Percentiles rank a stretch among this genome's conserved stretches.
These are phyloP conservation scores for Sapajus apella DNA, from an alignment of 2,113 vertebrate genomes.

Conservation along the genomic window DNA sequence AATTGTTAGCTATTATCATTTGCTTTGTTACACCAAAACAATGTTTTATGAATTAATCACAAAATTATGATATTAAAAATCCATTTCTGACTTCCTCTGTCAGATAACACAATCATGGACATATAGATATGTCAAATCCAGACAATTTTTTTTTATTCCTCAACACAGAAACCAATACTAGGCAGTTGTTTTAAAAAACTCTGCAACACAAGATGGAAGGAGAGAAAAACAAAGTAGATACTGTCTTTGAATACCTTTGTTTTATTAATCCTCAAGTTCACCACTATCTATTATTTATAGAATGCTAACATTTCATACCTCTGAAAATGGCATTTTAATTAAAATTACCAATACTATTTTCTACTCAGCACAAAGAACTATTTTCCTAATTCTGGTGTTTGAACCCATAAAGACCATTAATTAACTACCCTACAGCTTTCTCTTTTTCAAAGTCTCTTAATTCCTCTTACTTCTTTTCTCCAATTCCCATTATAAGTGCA, in stretches of 20 bases:
- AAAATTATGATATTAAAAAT: background rate
- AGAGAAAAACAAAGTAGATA: background rate
- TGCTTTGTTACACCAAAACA: background rate
- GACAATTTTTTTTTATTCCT: background rate
- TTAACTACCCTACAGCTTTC: background rate
- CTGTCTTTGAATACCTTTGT: slow-evolving; percentile 1
- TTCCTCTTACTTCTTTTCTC: slow-evolving; percentile 39
- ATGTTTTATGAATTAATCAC: background rate
- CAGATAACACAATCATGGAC: background rate
- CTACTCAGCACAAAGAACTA: background rate
- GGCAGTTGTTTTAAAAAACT: slow-evolving; percentile 8
- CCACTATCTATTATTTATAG: slow-evolving; percentile 15
- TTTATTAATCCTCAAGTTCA: background rate
- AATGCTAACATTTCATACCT: background rate
- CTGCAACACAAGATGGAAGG: background rate
- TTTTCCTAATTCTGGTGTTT: slow-evolving; percentile 22
- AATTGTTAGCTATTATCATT: background rate
- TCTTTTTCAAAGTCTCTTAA: slow-evolving; percentile 31
- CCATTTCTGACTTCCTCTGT: background rate
- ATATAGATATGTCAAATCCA: background rate
- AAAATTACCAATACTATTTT: slow-evolving; percentile 1
- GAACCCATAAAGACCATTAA: slow-evolving; percentile 37
- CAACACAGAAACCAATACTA: background rate
- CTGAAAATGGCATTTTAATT: slow-evolving; percentile 52
- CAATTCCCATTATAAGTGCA: slow-evolving; percentile 12